Evolutionary conservation across 2,797 vertebrate genomes (phyloP), one percentile per base, ranked within the genome.

Genomic region (Schizopygopsis pylzovi): DNA sequence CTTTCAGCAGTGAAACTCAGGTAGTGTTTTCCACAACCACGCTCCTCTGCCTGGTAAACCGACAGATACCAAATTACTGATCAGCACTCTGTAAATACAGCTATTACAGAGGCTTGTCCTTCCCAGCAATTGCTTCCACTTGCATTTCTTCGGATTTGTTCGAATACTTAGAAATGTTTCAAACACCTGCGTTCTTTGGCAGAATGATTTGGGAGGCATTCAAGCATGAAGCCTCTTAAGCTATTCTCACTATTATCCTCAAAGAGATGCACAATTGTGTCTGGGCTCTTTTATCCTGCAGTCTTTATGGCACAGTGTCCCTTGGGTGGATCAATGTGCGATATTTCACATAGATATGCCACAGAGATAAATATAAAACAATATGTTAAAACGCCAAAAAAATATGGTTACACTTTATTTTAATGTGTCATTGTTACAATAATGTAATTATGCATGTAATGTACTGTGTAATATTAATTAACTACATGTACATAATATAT

Each of bases 91-190:
- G 43, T 33, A 68, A 79, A 79, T 5, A 77, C 47, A 3, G 37
- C 78, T 65, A 70, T 85, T 81, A 59, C 28, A 56, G 22, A 65
- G 33, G 3, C 20, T 79, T 49, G n/a, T 70, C 28, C 43, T 71
- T 63, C 75, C 75, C 65, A n/a, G 41, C 41, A 85, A 72, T 71
- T 79, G 77, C 68, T 63, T 80, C 52, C 77, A 80, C 67, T 80
- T 49, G 52, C 83, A 54, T 71, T 61, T 79, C 68, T 47, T 79
- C 9, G 4, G 37, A 67, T 54, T 67, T 84, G 39, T 79, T 61
- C 47, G 39, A 70, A 81, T 37, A 39, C 63, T 61, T 61, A 18
- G 2, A 28, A 79, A 79, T 12, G n/a, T 59, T 84, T 70, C 18
- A 47, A 18, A 79, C 83, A 72, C 49, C 52, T 85, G 83, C 20